Evolutionary conservation across 2,888 invertebrate species (phyloP), one percentile per base, ranked within the genome.

Genomic region (Mermis nigrescens): DNA sequence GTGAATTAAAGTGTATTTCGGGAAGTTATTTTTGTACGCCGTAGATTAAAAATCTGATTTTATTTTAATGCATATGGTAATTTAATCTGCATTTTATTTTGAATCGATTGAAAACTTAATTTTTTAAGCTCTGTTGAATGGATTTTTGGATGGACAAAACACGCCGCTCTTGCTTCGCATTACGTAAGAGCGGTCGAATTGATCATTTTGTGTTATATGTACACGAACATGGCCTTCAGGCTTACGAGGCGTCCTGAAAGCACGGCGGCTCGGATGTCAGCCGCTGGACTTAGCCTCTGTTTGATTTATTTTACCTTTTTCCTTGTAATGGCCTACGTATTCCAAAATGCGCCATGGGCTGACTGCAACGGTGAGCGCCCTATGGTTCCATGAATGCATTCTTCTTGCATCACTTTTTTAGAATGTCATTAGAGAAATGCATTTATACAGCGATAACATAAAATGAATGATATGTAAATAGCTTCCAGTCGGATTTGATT

Each of bases 301-400:
- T 53, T 32, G 15, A 19, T 57, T 31, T 60, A 60, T 52, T 60
- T 57, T 29, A 60, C 60, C 2, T 22, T n/a, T 2, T 60, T 60
- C 38, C 38, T 60, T 7, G 31, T 53, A 2, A n/a, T 57, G 45
- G 60, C 46, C 15, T 12, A 32, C 1, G 45, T 53, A 15, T 60
- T 46, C 46, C 52, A 54, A 15, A 22, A 19, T 7, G 4, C 19
- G 19, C 52, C 57, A 2, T 60, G 60, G 60, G 22, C 45, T 3
- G 60, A 60, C 28, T 60, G 60, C 32, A 51, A 46, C 38, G 60
- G 57, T 57, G n/a, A 28, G 46, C 45, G 7, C 19, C 19, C 19
- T n/a, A n/a, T n/a, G n/a, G n/a, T n/a, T n/a, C n/a, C n/a, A n/a
- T n/a, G n/a, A n/a, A n/a, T n/a, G n/a, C n/a, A n/a, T n/a, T n/a